A percentile compares a stretch with the other conserved stretches of the same genome.
Evolutionary conservation across 2,113 vertebrate species (phyloP).

Genomic region (Neodon shergylaensis): DNA sequence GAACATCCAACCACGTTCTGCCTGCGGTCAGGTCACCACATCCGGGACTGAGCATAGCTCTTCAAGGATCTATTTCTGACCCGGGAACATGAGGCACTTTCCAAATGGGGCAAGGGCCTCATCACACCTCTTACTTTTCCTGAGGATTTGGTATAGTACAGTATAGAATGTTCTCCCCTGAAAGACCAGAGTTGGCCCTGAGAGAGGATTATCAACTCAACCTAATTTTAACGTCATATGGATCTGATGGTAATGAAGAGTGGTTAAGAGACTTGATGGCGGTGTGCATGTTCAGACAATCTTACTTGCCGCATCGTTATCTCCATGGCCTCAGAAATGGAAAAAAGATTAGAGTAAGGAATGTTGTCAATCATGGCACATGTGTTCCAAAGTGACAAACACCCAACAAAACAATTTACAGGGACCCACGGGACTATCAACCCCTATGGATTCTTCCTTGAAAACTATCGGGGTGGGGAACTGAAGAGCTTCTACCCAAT

Average conservation of each 20-base stretch:
- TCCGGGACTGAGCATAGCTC: background rate
- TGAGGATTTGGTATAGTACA: background rate
- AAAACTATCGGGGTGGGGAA: background rate
- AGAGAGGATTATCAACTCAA: background rate
- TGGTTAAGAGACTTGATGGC: accelerated
- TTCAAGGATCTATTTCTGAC: constrained; percentile 52
- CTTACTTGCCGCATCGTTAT: accelerated
- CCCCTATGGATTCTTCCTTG: background rate
- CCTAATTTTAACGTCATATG: background rate
- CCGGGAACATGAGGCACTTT: background rate
- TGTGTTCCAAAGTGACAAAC: background rate
- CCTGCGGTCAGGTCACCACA: background rate
- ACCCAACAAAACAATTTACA: background rate
- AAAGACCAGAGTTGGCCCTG: background rate
- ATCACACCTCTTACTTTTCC: background rate
- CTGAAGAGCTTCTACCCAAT: background rate
- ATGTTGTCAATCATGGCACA: accelerated
- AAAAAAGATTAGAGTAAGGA: background rate
- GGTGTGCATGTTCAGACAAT: accelerated
- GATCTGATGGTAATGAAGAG: background rate
- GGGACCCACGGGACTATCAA: background rate
- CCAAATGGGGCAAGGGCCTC: constrained; percentile 5
- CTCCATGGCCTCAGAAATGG: accelerated
- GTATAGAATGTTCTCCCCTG: background rate
- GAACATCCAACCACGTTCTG: background rate